Percentiles rank a stretch among this genome's conserved stretches.
Evolutionary conservation across 2,113 vertebrate genomes (phyloP).

Genomic region (Sinocyclocheilus grahami): DNA sequence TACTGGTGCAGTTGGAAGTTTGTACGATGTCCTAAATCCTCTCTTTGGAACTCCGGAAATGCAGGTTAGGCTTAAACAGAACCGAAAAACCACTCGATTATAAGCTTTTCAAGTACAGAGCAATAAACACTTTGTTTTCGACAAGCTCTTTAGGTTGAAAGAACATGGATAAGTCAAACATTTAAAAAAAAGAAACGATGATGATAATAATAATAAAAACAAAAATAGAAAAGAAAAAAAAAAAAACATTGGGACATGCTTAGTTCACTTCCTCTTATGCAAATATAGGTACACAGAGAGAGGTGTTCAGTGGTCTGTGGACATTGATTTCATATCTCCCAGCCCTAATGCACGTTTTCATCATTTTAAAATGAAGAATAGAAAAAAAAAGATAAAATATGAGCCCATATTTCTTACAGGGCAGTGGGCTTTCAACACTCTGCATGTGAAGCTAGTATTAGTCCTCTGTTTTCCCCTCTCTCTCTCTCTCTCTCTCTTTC

Average conservation of each 20-base stretch:
- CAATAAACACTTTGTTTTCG: constrained; percentile 69
- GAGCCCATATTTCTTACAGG: constrained; percentile 73
- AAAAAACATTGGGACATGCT: constrained; percentile 55
- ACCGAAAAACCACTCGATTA: constrained; percentile 48
- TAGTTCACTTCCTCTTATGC: constrained; percentile 70
- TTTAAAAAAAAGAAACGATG: constrained; percentile 30
- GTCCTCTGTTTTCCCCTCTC: constrained; percentile 71
- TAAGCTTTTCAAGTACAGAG: constrained; percentile 63
- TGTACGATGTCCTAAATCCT: constrained; percentile 42
- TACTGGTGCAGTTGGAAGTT: constrained; percentile 40
- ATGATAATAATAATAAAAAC: not conserved
- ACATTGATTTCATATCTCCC: constrained; percentile 60
- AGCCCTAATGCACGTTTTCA: constrained; percentile 64
- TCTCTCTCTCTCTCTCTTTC: constrained; percentile 57
- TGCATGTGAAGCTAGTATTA: constrained; percentile 98
- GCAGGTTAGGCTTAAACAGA: constrained; percentile 52
- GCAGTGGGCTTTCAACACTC: constrained; percentile 89
- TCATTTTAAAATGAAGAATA: constrained; percentile 60
- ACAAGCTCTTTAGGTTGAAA: constrained; percentile 69
- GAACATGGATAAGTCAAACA: constrained; percentile 60
- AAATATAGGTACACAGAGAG: constrained; percentile 69
- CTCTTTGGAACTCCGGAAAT: constrained; percentile 52
- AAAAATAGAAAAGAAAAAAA: constrained; percentile 48
- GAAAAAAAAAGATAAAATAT: constrained; percentile 67
- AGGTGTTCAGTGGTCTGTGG: constrained; percentile 68